Base-by-base conservation (phyloP, 2,888 invertebrate species). In the Hirtodrosophila trivittata region DNA sequence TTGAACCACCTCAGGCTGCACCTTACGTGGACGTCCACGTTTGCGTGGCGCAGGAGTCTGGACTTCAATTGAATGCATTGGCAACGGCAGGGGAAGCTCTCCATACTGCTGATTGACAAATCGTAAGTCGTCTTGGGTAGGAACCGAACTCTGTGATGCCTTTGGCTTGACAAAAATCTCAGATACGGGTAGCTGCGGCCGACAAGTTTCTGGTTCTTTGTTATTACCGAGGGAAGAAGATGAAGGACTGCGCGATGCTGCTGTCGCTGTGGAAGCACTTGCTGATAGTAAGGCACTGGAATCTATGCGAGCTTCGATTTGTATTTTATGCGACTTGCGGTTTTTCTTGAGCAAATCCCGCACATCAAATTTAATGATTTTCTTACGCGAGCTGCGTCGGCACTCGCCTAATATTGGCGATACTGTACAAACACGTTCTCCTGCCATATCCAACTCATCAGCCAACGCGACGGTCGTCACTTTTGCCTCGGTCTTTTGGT, bases 371-470 rank as follows among this genome's bases (percentile, higher is more conserved):
- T 90, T 90, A 1, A 85, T 83, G 7, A 86, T 73, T 67, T 89
- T 89, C 38, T 89, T 90, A 4, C 90, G 88, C 4, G 89, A 85
- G 64, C 90, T 90, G n/a, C 90, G 87, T 0, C 90, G 87, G 42
- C 89, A 88, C 39, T 89, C 88, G 2, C 7, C 30, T 0, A 33
- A n/a, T 2, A n/a, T 38, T 1, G 49, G 45, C 10, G 56, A 58
- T 6, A n/a, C 25, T 26, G 30, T 41, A 7, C 21, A 9, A 13
- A 10, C 30, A 16, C 14, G 16, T 9, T 41, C 47, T 3, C 9
- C 12, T 10, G 9, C 25, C 26, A 26, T n/a, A n/a, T 18, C 30
- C 21, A n/a, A 1, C 0, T 37, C 45, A 3, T 28, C 35, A 10
- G 18, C 25, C 13, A 6, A 6, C 1, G 14, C 14, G 13, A 28